A percentile compares a stretch with the other conserved stretches of the same genome.
phyloP scores from a whole-genome alignment of 2,888 invertebrate species.

The Linnaemya tessellans region DNA sequence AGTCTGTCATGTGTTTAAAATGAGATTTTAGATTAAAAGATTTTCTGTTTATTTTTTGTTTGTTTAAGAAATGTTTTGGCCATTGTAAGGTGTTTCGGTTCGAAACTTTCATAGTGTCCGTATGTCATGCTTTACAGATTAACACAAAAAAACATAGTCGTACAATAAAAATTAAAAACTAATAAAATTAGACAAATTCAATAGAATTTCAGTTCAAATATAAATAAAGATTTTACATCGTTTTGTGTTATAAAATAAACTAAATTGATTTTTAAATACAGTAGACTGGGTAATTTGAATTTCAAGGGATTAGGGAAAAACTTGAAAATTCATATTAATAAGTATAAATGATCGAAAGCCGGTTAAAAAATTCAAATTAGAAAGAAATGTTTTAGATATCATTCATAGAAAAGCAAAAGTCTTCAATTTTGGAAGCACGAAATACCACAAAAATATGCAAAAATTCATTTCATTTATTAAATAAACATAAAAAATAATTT shows the following conservation, averaged over 20 bases:
- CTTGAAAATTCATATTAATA: too few species aligned
- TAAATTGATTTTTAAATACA: background rate
- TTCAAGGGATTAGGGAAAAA: too few species aligned
- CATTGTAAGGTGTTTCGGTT: conserved; percentile 14
- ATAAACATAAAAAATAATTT: too few species aligned
- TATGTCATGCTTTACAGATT: conserved; percentile 22
- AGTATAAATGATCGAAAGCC: too few species aligned
- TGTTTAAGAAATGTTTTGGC: background rate
- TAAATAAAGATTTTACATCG: background rate
- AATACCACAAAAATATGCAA: too few species aligned
- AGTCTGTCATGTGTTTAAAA: conserved; percentile 49
- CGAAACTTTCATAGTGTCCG: background rate
- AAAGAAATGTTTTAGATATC: too few species aligned
- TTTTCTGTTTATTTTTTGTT: conserved; percentile 1
- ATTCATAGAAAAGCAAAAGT: too few species aligned
- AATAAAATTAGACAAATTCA: conserved; percentile 55
- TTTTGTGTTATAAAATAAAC: background rate
- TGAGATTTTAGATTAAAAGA: conserved; percentile 51
- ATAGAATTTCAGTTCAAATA: background rate
- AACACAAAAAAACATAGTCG: background rate
- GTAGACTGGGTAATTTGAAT: too few species aligned
- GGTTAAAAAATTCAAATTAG: too few species aligned
- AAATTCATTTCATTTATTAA: too few species aligned
- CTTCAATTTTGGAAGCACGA: too few species aligned
- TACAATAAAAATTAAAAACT: conserved; percentile 63